Evolutionary conservation across 2,797 vertebrate species (phyloP), one percentile per base, ranked within the genome.

Genomic region (Hapalemur alaotrensis): DNA sequence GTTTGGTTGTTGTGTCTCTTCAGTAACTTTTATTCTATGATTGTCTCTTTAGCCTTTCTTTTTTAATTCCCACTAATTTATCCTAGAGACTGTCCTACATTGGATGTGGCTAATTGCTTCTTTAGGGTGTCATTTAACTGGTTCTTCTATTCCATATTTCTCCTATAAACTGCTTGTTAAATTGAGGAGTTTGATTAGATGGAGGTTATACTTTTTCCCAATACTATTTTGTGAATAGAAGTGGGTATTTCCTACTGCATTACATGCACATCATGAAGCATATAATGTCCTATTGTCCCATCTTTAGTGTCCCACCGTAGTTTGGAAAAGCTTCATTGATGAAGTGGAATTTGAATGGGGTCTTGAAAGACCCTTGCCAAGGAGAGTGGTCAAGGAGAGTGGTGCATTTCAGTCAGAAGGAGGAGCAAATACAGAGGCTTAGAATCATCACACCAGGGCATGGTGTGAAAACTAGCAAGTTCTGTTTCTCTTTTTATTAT

Each of bases 401-500:
- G 30, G 5, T 52, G 4, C 6, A 52, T 95, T 50, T 22, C 22
- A 91, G 4, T 3, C 15, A 15, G 17, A 82, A 30, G 0, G 4
- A 59, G 22, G 28, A 57, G 43, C 1, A 48, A 90, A 7, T 35
- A 67, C 43, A 83, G 38, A 67, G 25, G 17, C 79, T 41, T 13
- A 52, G 43, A 70, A n/a, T 35, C 12, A 10, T 76, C 20, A 28
- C 35, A 41, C 18, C 18, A 79, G 41, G 4, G 0, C 17, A 81
- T n/a, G 2, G 23, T 70, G 10, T 90, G 80, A 91, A 96, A 80
- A 63, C 11, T 15, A 87, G 20, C 22, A 63, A 93, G 54, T 93
- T 81, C 59, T 41, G 69, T 93, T 97, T 90, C 86, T 67, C 20
- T 93, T 94, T 70, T 65, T 25, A 87, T 25, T 54, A 93, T 25